Conservation (phyloP, 2,797 vertebrate species). For the Gymnothorax reevesii region DNA sequence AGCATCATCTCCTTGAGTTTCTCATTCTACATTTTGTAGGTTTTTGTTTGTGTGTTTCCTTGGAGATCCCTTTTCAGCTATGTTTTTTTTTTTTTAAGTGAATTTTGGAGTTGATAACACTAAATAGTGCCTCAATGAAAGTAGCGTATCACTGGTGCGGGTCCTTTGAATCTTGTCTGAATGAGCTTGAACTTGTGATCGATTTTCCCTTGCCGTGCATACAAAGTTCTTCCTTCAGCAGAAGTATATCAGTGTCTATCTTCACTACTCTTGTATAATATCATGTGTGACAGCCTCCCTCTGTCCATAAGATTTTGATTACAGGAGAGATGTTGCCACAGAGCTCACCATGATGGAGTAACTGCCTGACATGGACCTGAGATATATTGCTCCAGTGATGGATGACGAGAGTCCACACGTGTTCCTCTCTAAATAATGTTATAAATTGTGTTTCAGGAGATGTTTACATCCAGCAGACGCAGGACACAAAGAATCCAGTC, state of each 20-base stretch:
- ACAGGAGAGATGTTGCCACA: background rate
- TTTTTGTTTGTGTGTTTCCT: constrained; percentile 4
- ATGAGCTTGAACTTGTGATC: background rate
- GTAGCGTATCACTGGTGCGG: background rate
- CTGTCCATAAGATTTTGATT: background rate
- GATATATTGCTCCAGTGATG: constrained; percentile 51
- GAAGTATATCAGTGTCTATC: background rate
- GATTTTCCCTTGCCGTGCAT: background rate
- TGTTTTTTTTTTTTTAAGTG: background rate
- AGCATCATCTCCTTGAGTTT: constrained; percentile 24
- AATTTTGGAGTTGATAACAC: background rate
- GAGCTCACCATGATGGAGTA: constrained; percentile 31
- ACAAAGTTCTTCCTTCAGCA: background rate
- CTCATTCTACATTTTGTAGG: too few relatives aligned
- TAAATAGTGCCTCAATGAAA: background rate
- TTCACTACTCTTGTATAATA: too few relatives aligned
- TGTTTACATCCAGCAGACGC: constrained; percentile 95
- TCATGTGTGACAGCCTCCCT: too few relatives aligned
- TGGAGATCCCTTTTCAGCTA: background rate
- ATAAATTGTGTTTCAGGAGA: constrained; percentile 78
- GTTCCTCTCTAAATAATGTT: background rate
- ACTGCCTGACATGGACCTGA: constrained; percentile 35
- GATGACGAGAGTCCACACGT: constrained; percentile 40
- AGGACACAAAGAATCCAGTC: constrained; percentile 94
- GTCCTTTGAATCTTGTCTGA: background rate